Percentiles rank a stretch among this genome's conserved stretches.
phyloP scores from a whole-genome alignment of 2,113 vertebrate species.

The Neolamprologus caudopunctatus region DNA sequence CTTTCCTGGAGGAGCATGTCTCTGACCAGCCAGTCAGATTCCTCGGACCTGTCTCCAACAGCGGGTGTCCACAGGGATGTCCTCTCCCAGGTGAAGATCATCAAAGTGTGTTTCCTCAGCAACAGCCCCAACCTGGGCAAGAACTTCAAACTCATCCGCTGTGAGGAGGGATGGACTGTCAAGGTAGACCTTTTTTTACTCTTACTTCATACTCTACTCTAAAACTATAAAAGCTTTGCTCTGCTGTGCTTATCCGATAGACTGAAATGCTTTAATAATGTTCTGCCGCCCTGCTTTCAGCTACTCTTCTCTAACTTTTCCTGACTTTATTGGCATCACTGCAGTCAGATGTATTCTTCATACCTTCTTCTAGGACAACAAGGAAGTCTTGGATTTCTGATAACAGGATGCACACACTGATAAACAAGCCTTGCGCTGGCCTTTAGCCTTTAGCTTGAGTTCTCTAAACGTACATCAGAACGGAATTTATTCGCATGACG shows the following conservation, averaged over 20 bases:
- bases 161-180: constrained; percentile 79
- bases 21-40: constrained; percentile 41
- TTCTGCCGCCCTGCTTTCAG: not conserved
- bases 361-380: not conserved
- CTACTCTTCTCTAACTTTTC: not conserved
- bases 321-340: not conserved
- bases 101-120: constrained; percentile 94
- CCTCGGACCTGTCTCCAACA: constrained; percentile 44
- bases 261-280: not conserved
- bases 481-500: not conserved
- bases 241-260: not conserved
- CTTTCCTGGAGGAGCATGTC: constrained; percentile 69
- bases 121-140: constrained; percentile 88
- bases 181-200: constrained; percentile 61
- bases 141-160: constrained; percentile 95
- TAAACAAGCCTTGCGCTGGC: not conserved
- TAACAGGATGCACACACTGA: not conserved
- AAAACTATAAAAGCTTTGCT: not conserved
- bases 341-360: not conserved
- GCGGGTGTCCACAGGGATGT: constrained; percentile 32
- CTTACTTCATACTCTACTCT: not conserved
- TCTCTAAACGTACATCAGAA: not conserved
- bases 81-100: constrained; percentile 74
- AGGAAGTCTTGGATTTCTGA: not conserved
- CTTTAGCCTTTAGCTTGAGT: not conserved